These are phyloP conservation scores for Hoplias malabaricus DNA, from an alignment of 2,113 vertebrate genomes.

Conservation along the genomic window DNA sequence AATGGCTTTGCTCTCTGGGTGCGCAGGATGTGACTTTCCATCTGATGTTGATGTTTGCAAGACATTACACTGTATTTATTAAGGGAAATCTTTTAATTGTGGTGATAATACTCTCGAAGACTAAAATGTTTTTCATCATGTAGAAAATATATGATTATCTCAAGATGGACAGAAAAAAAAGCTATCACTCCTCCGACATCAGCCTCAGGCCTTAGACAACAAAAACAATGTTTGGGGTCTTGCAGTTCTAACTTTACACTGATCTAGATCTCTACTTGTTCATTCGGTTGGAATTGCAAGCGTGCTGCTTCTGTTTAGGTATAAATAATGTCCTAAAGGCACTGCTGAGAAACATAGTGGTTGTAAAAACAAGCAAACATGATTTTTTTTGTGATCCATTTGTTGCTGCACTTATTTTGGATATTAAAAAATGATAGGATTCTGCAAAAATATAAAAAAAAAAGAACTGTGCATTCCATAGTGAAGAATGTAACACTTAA, in stretches of 20 bases:
- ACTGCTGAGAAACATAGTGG: constrained; percentile 33
- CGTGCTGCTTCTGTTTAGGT: constrained; percentile 72
- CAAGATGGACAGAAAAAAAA: no score
- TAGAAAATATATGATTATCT: no score
- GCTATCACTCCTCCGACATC: not conserved
- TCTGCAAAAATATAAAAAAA: no score
- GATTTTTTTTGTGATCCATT: not conserved
- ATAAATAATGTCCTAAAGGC: constrained; percentile 69
- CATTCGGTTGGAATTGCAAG: constrained; percentile 68
- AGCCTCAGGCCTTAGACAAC: not conserved
- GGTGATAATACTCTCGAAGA: no score
- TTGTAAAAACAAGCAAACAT: constrained; percentile 12
- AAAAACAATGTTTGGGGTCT: not conserved
- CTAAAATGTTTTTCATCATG: constrained; percentile 28
- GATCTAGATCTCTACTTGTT: constrained; percentile 16
- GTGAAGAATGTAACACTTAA: not conserved
- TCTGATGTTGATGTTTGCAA: no score
- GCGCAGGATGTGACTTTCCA: no score
- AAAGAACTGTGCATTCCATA: not conserved
- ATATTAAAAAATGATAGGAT: no score
- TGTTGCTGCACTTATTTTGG: not conserved
- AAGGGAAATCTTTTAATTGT: no score
- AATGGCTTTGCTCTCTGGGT: no score
- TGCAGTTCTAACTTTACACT: constrained; percentile 38
- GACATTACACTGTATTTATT: no score